Base-by-base conservation (phyloP, 2,797 vertebrate genomes). In the Scarus forsteni region DNA sequence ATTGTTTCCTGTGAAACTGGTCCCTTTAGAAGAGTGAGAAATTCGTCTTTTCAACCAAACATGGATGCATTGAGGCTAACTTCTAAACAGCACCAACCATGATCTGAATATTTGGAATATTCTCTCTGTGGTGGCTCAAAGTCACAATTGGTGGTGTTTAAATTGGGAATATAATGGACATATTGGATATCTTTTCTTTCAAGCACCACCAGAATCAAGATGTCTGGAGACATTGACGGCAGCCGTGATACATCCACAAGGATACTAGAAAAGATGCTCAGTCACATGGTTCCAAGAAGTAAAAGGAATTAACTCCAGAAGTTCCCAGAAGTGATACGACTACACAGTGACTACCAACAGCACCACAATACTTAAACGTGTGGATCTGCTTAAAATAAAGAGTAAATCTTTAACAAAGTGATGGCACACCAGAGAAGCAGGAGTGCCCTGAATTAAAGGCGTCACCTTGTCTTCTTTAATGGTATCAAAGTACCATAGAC, bases 21-120 rank as follows among this genome's bases (percentile, higher is more conserved):
- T 65, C 69, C 76, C 49, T 66, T 9, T 18, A 16, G 18, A 60
- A 74, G 60, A 66, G 51, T 0, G 1, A 74, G 63, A 75, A 66
- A 74, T 64, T 65, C 49, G 40, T 3, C 13, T 60, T 74, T 72
- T 45, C 36, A 62, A 51, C 6, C 13, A 62, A 75, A 74, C 53
- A 19, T 70, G 76, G 45, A 72, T 50, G 50, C 55, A 77, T 75
- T 63, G 62, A 81, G 54, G 67, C 71, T 52, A 40, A 34, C 61
- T 61, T 61, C 81, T 51, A 55, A 60, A 51, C 71, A 45, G 61
- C 46, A 48, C 5, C 46, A 72, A 38, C 40, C 49, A 2, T 39
- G 16, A 63, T 81, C 65, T 67, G 58, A 52, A 63, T 16, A 45
- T 43, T 52, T 50, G 80, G 79, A 65, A 73, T 52, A 57, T 13